Conservation (phyloP, 1,140 invertebrate genomes). For the Hylyphantes graminicola region DNA sequence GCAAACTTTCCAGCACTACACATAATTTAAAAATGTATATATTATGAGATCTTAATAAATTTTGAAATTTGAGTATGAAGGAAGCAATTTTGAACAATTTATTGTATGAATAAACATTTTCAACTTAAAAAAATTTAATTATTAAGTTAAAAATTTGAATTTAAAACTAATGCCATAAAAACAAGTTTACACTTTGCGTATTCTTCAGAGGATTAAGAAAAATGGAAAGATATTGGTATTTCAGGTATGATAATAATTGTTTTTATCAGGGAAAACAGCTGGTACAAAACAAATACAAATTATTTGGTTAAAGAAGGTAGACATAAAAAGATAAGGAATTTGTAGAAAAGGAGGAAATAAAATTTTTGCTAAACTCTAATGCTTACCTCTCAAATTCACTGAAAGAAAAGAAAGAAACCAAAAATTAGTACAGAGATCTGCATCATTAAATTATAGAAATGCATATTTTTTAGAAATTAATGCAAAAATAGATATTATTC, state of each 20-base stretch:
- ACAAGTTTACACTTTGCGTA: background rate
- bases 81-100: too few relatives aligned
- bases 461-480: conserved; percentile 10
- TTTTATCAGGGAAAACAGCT: conserved; percentile 43
- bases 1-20: too few relatives aligned
- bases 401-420: conserved; percentile 49
- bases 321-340: background rate
- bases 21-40: too few relatives aligned
- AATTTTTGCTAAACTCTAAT: conserved; percentile 27
- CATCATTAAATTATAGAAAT: conserved; percentile 24
- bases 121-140: too few relatives aligned
- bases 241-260: too few relatives aligned
- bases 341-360: conserved; percentile 2
- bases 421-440: conserved; percentile 51
- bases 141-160: background rate
- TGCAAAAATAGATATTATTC: background rate
- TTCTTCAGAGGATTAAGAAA: too few relatives aligned
- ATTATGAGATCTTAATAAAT: too few relatives aligned
- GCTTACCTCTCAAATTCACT: conserved; percentile 61
- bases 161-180: background rate
- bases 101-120: too few relatives aligned
- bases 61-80: too few relatives aligned
- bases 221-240: too few relatives aligned
- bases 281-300: conserved; percentile 34
- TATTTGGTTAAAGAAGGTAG: background rate